Evolutionary conservation across 2,888 invertebrate species (phyloP), one percentile per base, ranked within the genome.

Genomic region (Malthinus flaveolus): DNA sequence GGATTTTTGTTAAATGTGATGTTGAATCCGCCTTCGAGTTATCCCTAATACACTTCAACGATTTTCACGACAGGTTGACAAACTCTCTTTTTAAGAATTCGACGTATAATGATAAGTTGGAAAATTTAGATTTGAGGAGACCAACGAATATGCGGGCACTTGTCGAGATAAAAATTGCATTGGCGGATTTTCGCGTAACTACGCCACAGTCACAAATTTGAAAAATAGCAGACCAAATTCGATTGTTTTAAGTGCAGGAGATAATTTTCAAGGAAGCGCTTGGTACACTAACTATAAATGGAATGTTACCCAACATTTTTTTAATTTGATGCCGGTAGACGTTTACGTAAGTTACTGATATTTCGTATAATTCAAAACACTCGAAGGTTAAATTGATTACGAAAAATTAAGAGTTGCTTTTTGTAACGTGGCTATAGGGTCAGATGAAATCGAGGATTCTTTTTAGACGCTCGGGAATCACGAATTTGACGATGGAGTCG

Each of bases 191-290:
- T 84, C 90, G 0, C 81, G 90, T 0, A 79, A 88, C 0, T 85
- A 84, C 65, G 77, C 83, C 13, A 83, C 84, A 48, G 82, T 87
- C 12, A 78, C 79, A 7, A 73, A 76, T 13, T 69, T 84, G 35
- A 71, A 79, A 8, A 67, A 74, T 1, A 72, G 78, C 63, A 83
- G 85, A 61, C 82, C 82, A 0, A 76, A 88, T 60, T 81, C 88
- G 0, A 75, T 94, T 12, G 84, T 91, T 33, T 76, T 94, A 53
- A 91, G 93, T 72, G 93, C 88, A 0, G 93, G 93, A 0, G 93
- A 93, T 76, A 88, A 88, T 73, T 94, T 87, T 74, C 91, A 92
- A 73, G 93, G 93, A 0, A 92, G 92, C 0, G 81, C 91, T n/a
- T 93, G 91, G 89, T 92, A 91, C 71, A 87, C 86, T 11, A 70